Percentiles rank a stretch among this genome's conserved stretches.
These are phyloP conservation scores for Epinephelus awoara DNA, from an alignment of 2,797 vertebrate genomes.

Conservation along the genomic window DNA sequence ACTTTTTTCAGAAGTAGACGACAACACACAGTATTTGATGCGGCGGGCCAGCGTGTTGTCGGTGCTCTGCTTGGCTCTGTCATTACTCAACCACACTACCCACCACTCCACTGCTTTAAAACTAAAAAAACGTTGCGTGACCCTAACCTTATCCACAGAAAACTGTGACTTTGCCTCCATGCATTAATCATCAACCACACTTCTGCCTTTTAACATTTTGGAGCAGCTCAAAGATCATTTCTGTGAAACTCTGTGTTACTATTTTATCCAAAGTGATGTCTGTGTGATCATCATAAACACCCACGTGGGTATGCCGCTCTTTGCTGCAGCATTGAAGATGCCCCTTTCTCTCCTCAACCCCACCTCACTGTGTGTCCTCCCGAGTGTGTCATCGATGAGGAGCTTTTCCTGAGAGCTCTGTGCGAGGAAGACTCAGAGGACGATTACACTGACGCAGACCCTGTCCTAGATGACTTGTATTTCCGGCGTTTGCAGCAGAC, in stretches of 20 bases:
- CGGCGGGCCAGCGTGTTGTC: neutral
- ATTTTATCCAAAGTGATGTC: conserved; percentile 14
- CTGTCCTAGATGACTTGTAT: conserved; percentile 86
- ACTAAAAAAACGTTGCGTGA: conserved; percentile 15
- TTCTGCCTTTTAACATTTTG: conserved; percentile 11
- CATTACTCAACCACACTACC: neutral
- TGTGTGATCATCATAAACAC: conserved; percentile 34
- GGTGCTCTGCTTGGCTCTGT: conserved; percentile 5
- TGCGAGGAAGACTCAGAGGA: conserved; percentile 82
- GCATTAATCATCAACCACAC: conserved; percentile 22
- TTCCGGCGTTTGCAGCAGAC: conserved; percentile 72
- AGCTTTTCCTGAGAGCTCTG: conserved; percentile 79
- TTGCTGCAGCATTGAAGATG: conserved; percentile 57
- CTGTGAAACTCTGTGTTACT: neutral
- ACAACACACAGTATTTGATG: neutral
- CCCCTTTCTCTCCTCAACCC: conserved; percentile 36
- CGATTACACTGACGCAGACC: conserved; percentile 87
- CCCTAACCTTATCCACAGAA: conserved; percentile 2
- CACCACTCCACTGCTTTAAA: neutral
- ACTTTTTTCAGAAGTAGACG: neutral
- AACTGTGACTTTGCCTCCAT: neutral
- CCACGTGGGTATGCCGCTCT: conserved; percentile 45
- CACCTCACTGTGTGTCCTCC: conserved; percentile 24
- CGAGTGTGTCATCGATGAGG: conserved; percentile 58
- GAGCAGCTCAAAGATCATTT: neutral